Percentiles rank a stretch among this genome's conserved stretches.
phyloP scores from a whole-genome alignment of 2,113 vertebrate genomes.

The Tachycineta bicolor region DNA sequence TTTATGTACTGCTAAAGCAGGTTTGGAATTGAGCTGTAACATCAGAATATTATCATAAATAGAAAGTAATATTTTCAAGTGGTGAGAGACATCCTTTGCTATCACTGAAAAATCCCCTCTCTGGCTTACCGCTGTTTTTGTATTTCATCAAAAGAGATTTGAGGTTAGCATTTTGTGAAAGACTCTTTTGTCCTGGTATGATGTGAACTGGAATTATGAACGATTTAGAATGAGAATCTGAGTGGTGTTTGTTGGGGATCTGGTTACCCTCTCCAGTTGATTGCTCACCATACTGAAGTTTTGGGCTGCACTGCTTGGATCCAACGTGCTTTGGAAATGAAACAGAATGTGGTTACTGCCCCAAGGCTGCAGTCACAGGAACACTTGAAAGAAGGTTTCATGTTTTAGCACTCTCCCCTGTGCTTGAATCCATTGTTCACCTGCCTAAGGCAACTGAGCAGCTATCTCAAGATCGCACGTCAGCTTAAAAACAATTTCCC shows the following conservation, averaged over 20 bases:
- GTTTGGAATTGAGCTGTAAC: neutral
- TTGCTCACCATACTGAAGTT: neutral
- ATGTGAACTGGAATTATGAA: neutral
- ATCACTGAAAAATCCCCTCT: neutral
- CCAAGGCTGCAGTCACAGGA: neutral
- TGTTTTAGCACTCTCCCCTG: neutral
- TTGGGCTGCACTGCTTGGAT: neutral
- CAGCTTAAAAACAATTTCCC: neutral
- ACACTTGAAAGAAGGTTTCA: neutral
- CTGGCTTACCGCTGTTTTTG: slow-evolving; percentile 3
- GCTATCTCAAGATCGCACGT: neutral
- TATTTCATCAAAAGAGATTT: neutral
- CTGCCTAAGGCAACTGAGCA: neutral
- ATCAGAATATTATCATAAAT: neutral
- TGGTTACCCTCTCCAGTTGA: neutral
- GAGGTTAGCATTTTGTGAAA: neutral
- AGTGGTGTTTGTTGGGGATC: neutral
- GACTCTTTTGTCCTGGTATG: neutral
- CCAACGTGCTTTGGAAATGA: neutral
- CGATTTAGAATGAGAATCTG: neutral
- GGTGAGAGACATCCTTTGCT: neutral
- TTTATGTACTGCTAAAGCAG: neutral
- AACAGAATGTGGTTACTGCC: neutral
- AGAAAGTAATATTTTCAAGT: neutral
- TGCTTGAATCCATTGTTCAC: neutral